Base-by-base conservation (phyloP, 1,140 invertebrate species). In the Zaprionus vittiger region DNA sequence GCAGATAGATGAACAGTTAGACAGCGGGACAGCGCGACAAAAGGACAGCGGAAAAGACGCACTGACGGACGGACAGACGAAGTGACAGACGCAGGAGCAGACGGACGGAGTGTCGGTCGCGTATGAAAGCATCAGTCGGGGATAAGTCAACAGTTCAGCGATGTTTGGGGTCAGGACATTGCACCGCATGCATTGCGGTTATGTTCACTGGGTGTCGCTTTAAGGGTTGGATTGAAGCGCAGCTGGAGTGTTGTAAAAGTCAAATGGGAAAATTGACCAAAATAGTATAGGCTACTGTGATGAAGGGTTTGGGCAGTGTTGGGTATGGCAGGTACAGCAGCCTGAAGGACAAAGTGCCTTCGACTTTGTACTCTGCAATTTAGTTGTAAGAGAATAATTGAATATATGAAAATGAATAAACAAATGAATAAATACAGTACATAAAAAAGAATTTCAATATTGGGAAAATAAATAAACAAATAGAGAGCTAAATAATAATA, bases 71-170 rank as follows among this genome's bases (percentile, higher is more conserved):
- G 37, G 20, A 31, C 9, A 31, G 9, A n/a, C 9, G 9, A 20
- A 55, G 14, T 22, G 20, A 31, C 20, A 20, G 47, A 52, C 9
- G 28, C 12, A 3, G 28, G 9, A 9, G 2, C 11, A 12, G 22
- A 31, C 17, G 17, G 20, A 15, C 20, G 55, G 67, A 26, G 56
- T 47, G 80, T 44, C n/a, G 20, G 17, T 49, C 47, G 47, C 69
- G 52, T 26, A 34, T 22, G 47, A 63, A 57, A 62, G 73, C 66
- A 66, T 47, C 52, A 57, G 59, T 57, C 62, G 52, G 24, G 44
- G 34, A 61, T 72, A 65, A 86, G 84, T 89, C 84, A 86, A 87
- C 80, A 87, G 73, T 89, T 79, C 86, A 87, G 61, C 77, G 73
- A 47, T 78, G 60, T 62, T 80, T 80, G 77, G 41, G 73, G 83